A percentile compares a stretch with the other conserved stretches of the same genome.
Evolutionary conservation across 2,113 vertebrate genomes (phyloP).

Genomic region (Polypterus senegalus): DNA sequence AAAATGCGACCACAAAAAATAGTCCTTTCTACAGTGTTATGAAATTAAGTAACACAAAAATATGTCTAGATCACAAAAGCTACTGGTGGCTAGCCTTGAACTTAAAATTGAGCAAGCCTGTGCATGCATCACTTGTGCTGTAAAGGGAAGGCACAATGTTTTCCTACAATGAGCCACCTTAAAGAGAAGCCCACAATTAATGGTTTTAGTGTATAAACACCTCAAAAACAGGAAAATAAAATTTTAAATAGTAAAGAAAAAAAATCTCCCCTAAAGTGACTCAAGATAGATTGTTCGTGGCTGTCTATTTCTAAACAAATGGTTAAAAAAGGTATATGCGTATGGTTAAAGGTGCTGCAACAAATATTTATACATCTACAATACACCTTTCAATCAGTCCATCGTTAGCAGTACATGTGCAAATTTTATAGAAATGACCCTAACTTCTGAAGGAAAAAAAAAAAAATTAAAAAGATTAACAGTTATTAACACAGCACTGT

Average conservation of each 20-base stretch:
- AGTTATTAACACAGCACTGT: conserved; percentile 80
- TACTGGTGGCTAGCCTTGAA: conserved; percentile 65
- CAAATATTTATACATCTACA: conserved; percentile 74
- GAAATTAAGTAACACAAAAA: conserved; percentile 82
- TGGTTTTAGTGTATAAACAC: conserved; percentile 56
- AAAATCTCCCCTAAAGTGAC: conserved; percentile 81
- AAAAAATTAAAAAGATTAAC: conserved; percentile 72
- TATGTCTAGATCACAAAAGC: conserved; percentile 56
- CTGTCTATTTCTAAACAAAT: conserved; percentile 78
- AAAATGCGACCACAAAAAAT: conserved; percentile 94
- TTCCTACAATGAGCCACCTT: conserved; percentile 75
- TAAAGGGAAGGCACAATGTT: conserved; percentile 69
- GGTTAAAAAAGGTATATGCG: conserved; percentile 75
- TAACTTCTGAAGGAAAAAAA: conserved; percentile 74
- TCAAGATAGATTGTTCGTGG: conserved; percentile 78
- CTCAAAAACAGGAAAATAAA: conserved; percentile 63
- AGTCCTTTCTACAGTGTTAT: conserved; percentile 92
- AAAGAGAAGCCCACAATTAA: conserved; percentile 57
- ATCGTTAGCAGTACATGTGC: conserved; percentile 85
- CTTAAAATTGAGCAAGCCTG: conserved; percentile 77
- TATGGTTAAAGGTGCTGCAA: conserved; percentile 68
- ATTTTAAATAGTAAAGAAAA: conserved; percentile 66
- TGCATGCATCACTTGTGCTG: conserved; percentile 83
- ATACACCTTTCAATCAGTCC: conserved; percentile 62
- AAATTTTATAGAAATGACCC: conserved; percentile 84